These are phyloP conservation scores for Callospermophilus lateralis DNA, from an alignment of 2,113 vertebrate species.

Conservation along the genomic window DNA sequence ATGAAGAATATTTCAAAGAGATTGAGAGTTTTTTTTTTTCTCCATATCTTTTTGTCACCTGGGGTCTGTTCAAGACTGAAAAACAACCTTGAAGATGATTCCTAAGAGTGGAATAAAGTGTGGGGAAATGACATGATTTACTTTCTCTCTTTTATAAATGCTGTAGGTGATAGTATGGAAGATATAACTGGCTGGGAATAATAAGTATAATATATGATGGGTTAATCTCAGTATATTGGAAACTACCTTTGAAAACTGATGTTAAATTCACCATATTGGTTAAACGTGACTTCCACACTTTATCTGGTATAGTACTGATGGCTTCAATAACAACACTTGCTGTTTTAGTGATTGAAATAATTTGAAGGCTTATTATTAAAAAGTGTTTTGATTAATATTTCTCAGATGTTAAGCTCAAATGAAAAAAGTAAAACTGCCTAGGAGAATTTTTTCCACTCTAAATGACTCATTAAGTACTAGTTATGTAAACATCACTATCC, in stretches of 20 bases:
- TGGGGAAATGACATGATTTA: background rate
- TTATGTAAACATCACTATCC: background rate
- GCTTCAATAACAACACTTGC: background rate
- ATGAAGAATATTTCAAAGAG: background rate
- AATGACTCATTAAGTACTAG: background rate
- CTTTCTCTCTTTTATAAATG: background rate
- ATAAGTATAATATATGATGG: background rate
- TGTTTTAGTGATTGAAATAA: background rate
- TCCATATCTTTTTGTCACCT: background rate
- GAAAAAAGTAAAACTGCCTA: background rate
- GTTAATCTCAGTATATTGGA: background rate
- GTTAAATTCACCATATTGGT: background rate
- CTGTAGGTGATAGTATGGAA: background rate
- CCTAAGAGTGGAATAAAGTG: background rate
- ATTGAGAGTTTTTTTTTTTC: background rate
- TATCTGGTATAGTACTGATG: background rate
- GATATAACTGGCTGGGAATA: fast-evolving
- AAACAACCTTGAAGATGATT: background rate
- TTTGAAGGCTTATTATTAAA: background rate
- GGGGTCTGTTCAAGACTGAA: background rate
- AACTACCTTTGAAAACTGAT: background rate
- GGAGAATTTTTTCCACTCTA: background rate
- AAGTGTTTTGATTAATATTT: background rate
- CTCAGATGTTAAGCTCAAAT: background rate
- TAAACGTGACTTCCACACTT: background rate